These are phyloP conservation scores for Eilema depressum DNA, from an alignment of 2,888 invertebrate genomes.

Conservation along the genomic window DNA sequence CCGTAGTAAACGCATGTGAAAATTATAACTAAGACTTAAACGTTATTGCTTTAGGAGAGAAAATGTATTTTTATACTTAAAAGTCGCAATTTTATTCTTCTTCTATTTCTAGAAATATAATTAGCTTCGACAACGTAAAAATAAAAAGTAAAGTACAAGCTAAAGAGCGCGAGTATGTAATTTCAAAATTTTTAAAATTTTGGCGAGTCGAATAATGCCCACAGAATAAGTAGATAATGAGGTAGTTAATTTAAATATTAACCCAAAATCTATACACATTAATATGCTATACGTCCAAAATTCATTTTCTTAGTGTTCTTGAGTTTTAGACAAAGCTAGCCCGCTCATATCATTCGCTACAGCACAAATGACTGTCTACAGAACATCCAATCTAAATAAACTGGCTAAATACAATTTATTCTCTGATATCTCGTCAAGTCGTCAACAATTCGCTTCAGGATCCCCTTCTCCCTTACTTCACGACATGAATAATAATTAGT, in stretches of 20 bases:
- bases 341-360: background rate
- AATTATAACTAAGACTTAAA: background rate
- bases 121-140: background rate
- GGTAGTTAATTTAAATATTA: background rate
- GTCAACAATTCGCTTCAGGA: slow-evolving; percentile 62
- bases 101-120: slow-evolving; percentile 1
- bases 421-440: slow-evolving; percentile 62
- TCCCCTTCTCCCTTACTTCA: slow-evolving; percentile 57
- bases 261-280: background rate
- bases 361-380: slow-evolving; percentile 34
- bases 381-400: slow-evolving; percentile 20
- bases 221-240: background rate
- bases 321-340: background rate
- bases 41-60: background rate
- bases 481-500: slow-evolving; percentile 74
- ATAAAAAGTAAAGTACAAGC: too few species aligned
- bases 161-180: background rate
- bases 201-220: background rate
- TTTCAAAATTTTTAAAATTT: background rate
- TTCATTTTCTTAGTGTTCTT: background rate
- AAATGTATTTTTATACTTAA: background rate
- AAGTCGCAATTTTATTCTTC: background rate
- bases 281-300: background rate
- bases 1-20: slow-evolving; percentile 17
- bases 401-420: slow-evolving; percentile 60